A percentile compares a stretch with the other conserved stretches of the same genome.
phyloP scores from a whole-genome alignment of 2,888 invertebrate species.

The Tipula vernalis region DNA sequence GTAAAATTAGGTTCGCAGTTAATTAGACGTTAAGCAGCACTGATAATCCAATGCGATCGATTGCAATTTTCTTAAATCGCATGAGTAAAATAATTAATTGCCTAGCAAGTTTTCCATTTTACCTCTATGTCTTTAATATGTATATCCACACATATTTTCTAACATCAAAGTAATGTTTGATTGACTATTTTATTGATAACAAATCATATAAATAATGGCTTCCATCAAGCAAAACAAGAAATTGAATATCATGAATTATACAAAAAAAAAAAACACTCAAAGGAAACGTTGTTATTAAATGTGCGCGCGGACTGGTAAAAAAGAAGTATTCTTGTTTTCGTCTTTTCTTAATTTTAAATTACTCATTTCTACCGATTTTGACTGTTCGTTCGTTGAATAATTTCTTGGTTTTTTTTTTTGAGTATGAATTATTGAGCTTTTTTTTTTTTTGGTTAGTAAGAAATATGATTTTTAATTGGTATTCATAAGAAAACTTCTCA shows the following conservation, averaged over 20 bases:
- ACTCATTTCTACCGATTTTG: background rate
- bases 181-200: background rate
- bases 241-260: background rate
- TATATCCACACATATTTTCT: background rate
- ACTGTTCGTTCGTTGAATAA: background rate
- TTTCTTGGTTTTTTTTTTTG: background rate
- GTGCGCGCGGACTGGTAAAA: background rate
- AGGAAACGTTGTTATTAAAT: background rate
- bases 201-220: background rate
- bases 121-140: background rate
- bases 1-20: too few relatives aligned
- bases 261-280: background rate
- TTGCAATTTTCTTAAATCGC: background rate
- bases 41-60: background rate
- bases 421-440: constrained; percentile 4
- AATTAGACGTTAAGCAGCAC: background rate
- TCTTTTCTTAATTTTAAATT: background rate
- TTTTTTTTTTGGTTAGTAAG: background rate
- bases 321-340: background rate
- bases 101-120: background rate
- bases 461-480: constrained; percentile 4
- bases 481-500: background rate
- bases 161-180: background rate
- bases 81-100: background rate
- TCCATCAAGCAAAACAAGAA: background rate